phyloP scores from a whole-genome alignment of 2,797 vertebrate species.

The Melanitta fusca region DNA sequence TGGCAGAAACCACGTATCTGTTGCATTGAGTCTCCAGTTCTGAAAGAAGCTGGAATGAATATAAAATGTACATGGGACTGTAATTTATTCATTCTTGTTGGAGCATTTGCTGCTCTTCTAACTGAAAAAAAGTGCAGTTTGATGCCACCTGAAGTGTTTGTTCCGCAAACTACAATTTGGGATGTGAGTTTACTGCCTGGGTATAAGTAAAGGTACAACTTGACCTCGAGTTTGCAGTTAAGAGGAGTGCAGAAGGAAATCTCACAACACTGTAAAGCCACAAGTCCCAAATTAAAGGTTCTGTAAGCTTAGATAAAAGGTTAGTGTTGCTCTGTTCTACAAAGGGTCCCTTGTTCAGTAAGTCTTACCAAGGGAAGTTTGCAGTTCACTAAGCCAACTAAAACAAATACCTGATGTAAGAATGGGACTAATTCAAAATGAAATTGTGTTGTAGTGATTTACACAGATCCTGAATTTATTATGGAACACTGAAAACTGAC shows the following conservation, averaged over 20 bases:
- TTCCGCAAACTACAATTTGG: neutral
- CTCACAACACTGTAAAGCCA: slow-evolving; percentile 48
- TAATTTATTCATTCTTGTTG: neutral
- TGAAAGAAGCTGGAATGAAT: neutral
- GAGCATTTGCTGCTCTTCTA: neutral
- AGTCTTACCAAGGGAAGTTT: slow-evolving; percentile 70
- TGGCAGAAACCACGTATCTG: slow-evolving; percentile 12
- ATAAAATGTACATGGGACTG: neutral
- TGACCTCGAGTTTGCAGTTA: neutral
- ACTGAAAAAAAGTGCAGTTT: neutral
- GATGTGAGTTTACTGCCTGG: neutral
- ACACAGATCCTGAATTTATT: neutral
- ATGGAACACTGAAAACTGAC: neutral
- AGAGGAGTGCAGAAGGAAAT: neutral
- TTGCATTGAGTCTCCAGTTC: neutral
- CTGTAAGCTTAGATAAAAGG: slow-evolving; percentile 75
- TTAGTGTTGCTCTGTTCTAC: slow-evolving; percentile 56
- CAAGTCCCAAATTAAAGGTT: slow-evolving; percentile 69
- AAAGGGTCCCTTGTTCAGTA: slow-evolving; percentile 74
- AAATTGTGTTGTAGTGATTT: neutral
- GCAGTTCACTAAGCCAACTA: slow-evolving; percentile 53
- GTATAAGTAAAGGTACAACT: neutral
- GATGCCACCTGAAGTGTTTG: neutral
- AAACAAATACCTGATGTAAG: slow-evolving; percentile 63
- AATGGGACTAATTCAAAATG: neutral